Evolutionary conservation across 2,888 invertebrate species (phyloP).

Genomic region (Melolontha melolontha): DNA sequence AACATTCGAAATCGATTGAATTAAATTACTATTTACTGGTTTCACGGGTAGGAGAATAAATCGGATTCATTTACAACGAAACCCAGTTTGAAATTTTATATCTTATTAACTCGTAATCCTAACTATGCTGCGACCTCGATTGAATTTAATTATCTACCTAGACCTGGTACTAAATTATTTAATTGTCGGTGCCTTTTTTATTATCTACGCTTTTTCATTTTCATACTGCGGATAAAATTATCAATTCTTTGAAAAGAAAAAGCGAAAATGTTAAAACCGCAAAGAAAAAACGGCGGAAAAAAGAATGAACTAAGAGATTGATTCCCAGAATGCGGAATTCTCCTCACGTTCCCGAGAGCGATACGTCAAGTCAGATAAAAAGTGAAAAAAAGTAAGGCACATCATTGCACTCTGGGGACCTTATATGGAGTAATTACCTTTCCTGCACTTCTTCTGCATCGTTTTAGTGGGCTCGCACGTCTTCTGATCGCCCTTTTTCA

Average conservation of each 20-base stretch:
- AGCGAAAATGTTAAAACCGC: not conserved
- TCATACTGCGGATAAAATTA: not conserved
- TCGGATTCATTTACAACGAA: constrained; percentile 13
- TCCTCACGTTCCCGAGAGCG: constrained; percentile 31
- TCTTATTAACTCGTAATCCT: constrained; percentile 8
- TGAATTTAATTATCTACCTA: constrained; percentile 5
- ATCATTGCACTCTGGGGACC: constrained; percentile 9
- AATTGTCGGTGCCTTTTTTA: not conserved
- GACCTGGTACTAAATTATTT: constrained; percentile 7
- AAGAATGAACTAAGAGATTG: constrained; percentile 10
- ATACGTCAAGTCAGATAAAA: constrained; percentile 33
- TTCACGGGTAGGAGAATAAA: not conserved
- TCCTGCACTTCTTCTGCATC: constrained; percentile 93
- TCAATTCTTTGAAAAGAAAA: constrained; percentile 5
- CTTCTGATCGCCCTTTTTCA: constrained; percentile 86
- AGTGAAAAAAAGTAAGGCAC: constrained; percentile 24
- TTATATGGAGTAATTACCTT: constrained; percentile 71
- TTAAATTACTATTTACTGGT: constrained; percentile 10
- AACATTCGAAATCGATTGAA: not conserved
- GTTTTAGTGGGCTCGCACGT: constrained; percentile 86
- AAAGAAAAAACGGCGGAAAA: not conserved
- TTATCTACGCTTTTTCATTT: not conserved
- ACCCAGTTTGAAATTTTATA: constrained; percentile 20
- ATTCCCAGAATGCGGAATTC: constrained; percentile 28
- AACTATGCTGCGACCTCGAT: not conserved